phyloP scores from a whole-genome alignment of 2,113 vertebrate genomes.

The Mobula birostris region DNA sequence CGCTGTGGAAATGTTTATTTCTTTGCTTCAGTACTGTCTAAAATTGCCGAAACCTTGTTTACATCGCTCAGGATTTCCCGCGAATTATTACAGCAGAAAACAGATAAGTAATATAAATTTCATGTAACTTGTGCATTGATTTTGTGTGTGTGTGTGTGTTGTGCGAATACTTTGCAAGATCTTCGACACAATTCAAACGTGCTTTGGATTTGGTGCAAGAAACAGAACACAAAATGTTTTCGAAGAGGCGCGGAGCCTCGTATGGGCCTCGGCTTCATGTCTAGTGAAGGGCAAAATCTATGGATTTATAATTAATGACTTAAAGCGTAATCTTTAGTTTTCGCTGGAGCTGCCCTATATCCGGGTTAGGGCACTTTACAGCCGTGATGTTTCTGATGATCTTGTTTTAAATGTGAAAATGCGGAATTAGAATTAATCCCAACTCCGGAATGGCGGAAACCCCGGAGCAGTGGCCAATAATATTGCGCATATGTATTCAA shows the following conservation, averaged over 20 bases:
- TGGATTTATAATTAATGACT: no score
- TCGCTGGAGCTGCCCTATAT: background rate
- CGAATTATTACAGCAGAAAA: background rate
- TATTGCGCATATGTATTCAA: background rate
- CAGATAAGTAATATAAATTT: background rate
- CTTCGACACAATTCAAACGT: background rate
- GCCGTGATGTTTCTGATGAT: no score
- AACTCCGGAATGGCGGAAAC: background rate
- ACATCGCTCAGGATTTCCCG: background rate
- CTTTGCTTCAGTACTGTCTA: background rate
- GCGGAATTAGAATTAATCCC: background rate
- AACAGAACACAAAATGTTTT: background rate
- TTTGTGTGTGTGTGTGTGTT: background rate
- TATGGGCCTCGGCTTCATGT: background rate
- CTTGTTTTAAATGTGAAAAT: background rate
- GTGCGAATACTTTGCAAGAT: background rate
- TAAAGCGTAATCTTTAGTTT: background rate
- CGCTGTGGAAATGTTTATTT: conserved; percentile 25
- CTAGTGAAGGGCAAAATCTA: background rate
- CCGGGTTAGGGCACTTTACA: background rate
- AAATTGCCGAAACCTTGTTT: conserved; percentile 13
- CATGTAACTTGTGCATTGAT: background rate
- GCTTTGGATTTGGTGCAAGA: background rate
- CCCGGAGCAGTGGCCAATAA: background rate
- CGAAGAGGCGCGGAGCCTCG: background rate